Percentiles rank a stretch among this genome's conserved stretches.
These are phyloP conservation scores for Chromobotia macracanthus DNA, from an alignment of 2,797 vertebrate species.

Conservation along the genomic window DNA sequence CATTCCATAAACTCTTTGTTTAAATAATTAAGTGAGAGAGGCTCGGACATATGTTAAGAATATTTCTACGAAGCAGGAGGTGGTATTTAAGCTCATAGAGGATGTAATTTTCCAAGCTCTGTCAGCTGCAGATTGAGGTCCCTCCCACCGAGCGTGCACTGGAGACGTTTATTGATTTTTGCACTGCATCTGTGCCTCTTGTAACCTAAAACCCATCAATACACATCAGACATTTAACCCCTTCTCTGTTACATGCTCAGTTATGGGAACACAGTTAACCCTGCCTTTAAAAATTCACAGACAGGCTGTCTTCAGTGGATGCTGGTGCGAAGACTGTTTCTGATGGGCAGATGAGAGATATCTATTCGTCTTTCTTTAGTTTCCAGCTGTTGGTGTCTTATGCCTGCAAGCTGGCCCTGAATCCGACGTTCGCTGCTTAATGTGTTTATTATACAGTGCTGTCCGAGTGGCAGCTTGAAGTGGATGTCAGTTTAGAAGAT, in stretches of 20 bases:
- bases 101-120: background rate
- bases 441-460: conserved; percentile 64
- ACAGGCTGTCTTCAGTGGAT: conserved; percentile 1
- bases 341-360: conserved; percentile 26
- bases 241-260: conserved; percentile 17
- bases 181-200: conserved; percentile 48
- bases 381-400: background rate
- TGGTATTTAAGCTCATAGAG: background rate
- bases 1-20: background rate
- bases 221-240: conserved; percentile 46
- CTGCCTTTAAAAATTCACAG: conserved; percentile 13
- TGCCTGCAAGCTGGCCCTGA: conserved; percentile 19
- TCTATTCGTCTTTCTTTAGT: conserved; percentile 20
- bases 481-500: conserved; percentile 91
- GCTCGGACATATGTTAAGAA: background rate
- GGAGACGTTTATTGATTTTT: conserved; percentile 46
- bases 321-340: conserved; percentile 8
- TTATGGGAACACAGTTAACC: conserved; percentile 37
- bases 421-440: conserved; percentile 27
- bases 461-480: conserved; percentile 84
- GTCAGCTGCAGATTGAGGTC: conserved; percentile 17
- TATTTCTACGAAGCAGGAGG: conserved; percentile 2
- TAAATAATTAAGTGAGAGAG: conserved; percentile 11
- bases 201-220: conserved; percentile 46
- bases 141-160: conserved; percentile 43